A percentile compares a stretch with the other conserved stretches of the same genome.
phyloP scores from a whole-genome alignment of 2,888 invertebrate species.

The Aporophyla lueneburgensis region DNA sequence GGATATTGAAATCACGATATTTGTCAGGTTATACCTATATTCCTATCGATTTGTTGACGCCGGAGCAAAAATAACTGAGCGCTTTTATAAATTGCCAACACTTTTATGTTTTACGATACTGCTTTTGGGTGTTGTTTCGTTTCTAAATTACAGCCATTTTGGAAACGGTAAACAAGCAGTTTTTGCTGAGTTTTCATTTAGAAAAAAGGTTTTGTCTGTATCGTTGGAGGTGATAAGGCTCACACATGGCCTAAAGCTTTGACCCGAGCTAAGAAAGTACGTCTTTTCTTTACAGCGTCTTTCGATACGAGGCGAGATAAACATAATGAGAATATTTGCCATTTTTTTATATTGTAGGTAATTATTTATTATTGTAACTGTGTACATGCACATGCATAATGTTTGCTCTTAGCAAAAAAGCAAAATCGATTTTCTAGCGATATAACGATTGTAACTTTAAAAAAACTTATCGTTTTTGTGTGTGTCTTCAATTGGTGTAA shows the following conservation, averaged over 20 bases:
- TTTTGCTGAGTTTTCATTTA: slow-evolving; percentile 31
- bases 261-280: not conserved
- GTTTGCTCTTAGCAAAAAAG: not conserved
- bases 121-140: slow-evolving; percentile 28
- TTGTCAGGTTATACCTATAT: slow-evolving; percentile 18
- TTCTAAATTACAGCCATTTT: slow-evolving; percentile 28
- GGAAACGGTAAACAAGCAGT: slow-evolving; percentile 33
- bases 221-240: not conserved
- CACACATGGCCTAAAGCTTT: not conserved
- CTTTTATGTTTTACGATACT: slow-evolving; percentile 41
- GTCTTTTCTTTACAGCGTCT: not conserved
- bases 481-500: not conserved
- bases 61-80: slow-evolving; percentile 19
- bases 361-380: too few relatives aligned
- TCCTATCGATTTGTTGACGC: slow-evolving; percentile 28
- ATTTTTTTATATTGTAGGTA: not conserved
- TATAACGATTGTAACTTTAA: not conserved
- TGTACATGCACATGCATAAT: not conserved
- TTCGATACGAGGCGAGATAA: not conserved
- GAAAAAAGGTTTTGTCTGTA: slow-evolving; percentile 21
- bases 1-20: slow-evolving; percentile 17
- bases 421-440: not conserved
- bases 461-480: not conserved
- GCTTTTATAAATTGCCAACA: slow-evolving; percentile 27
- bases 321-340: not conserved